These are phyloP conservation scores for Setipinna tenuifilis DNA, from an alignment of 2,797 vertebrate genomes.

Conservation along the genomic window DNA sequence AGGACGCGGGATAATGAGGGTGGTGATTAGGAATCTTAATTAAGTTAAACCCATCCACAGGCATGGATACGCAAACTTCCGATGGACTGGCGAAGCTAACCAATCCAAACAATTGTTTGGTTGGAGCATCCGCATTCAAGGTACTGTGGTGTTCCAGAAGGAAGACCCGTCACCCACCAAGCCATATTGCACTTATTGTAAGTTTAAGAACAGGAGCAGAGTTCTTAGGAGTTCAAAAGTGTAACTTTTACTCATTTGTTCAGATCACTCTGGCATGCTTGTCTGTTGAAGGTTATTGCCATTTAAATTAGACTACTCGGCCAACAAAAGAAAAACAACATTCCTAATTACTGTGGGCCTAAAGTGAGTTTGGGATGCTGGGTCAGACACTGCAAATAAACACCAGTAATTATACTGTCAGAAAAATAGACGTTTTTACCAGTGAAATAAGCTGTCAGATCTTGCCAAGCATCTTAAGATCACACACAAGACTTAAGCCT, in stretches of 20 bases:
- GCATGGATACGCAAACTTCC: constrained; percentile 4
- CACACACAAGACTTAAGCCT: not conserved
- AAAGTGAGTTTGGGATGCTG: too few relatives aligned
- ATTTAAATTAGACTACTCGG: not conserved
- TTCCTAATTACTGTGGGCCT: too few relatives aligned
- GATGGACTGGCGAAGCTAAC: not conserved
- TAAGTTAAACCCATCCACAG: constrained; percentile 38
- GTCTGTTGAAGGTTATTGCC: not conserved
- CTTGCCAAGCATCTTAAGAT: not conserved
- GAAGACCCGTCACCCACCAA: too few relatives aligned
- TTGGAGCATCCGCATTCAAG: not conserved
- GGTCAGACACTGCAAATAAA: too few relatives aligned
- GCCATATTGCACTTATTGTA: not conserved
- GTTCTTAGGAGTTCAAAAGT: not conserved
- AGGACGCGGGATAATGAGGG: constrained; percentile 34
- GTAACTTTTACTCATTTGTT: not conserved
- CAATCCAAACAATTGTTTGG: constrained; percentile 17
- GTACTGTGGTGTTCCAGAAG: not conserved
- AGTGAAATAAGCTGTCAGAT: not conserved
- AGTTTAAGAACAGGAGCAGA: not conserved
- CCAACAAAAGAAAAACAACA: not conserved
- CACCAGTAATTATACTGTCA: too few relatives aligned
- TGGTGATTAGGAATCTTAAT: constrained; percentile 47
- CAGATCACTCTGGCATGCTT: not conserved
- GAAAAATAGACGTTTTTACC: not conserved